A percentile compares a stretch with the other conserved stretches of the same genome.
These are phyloP conservation scores for Oceanodroma tethys DNA, from an alignment of 2,113 vertebrate genomes.

Conservation along the genomic window DNA sequence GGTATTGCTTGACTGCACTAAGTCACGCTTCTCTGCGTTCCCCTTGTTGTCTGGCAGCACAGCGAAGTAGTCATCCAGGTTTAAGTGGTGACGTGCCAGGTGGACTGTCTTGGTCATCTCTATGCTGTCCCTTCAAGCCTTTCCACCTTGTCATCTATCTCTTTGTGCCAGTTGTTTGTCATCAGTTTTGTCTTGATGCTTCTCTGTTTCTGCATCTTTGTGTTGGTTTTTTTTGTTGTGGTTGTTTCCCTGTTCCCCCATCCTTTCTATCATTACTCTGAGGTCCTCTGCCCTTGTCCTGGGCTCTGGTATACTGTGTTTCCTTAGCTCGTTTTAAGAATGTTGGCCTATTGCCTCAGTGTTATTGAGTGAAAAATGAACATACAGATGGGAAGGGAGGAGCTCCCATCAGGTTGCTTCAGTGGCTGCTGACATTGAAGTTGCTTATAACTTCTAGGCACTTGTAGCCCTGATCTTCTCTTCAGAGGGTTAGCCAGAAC, in stretches of 20 bases:
- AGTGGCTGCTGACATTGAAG: not conserved
- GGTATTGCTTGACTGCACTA: not conserved
- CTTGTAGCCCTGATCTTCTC: not conserved
- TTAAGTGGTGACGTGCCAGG: not conserved
- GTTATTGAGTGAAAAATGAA: not conserved
- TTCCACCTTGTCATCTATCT: not conserved
- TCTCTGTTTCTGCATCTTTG: not conserved
- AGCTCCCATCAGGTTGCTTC: not conserved
- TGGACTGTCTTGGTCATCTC: not conserved
- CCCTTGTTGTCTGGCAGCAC: not conserved
- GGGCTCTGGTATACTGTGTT: not conserved
- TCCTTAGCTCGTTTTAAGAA: not conserved
- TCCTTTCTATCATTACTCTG: rapidly evolving
- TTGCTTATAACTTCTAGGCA: not conserved
- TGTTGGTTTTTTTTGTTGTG: not conserved
- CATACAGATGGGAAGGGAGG: no score
- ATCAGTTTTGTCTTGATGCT: not conserved
- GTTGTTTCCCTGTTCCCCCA: not conserved
- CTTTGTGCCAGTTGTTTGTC: not conserved
- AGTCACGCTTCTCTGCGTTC: not conserved
- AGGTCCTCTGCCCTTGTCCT: not conserved
- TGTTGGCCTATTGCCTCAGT: not conserved
- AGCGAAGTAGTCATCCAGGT: not conserved
- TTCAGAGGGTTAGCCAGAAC: not conserved
- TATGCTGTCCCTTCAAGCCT: not conserved